phyloP scores from a whole-genome alignment of 53 echinoderm and acorn worm species.

The Temnopleurus reevesii region DNA sequence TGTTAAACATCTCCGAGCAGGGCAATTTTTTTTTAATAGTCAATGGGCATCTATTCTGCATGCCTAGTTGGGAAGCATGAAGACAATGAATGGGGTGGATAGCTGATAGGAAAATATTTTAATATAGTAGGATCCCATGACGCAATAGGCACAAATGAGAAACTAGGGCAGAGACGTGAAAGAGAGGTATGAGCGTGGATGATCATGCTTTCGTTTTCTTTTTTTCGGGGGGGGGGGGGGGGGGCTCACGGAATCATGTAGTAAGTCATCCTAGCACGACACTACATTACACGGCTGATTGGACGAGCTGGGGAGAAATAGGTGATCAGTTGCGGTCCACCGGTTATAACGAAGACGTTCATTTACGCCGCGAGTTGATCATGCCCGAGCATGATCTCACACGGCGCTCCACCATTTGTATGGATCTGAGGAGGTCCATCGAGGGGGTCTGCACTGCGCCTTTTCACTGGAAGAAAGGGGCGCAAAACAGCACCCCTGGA shows the following conservation, averaged over 20 bases:
- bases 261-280: not conserved
- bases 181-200: not conserved
- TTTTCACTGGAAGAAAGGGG: slow-evolving; percentile 17
- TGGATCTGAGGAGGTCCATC: slow-evolving; percentile 33
- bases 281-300: slow-evolving; percentile 25
- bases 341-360: slow-evolving; percentile 21
- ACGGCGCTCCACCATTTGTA: not conserved
- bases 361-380: not conserved
- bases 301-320: not conserved
- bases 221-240: not conserved
- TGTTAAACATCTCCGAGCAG: not conserved
- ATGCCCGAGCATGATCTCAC: not conserved
- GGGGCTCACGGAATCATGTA: not conserved
- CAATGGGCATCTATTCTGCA: not conserved
- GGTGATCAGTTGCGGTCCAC: slow-evolving; percentile 20
- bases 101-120: not conserved
- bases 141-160: not conserved
- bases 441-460: slow-evolving; percentile 9
- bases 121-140: not conserved
- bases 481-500: slow-evolving; percentile 14
- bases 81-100: not conserved
- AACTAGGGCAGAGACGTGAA: slow-evolving; percentile 9
- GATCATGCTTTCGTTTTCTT: not conserved
- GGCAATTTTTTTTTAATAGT: not conserved
- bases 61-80: slow-evolving; percentile 10